These are phyloP conservation scores for Coreoperca whiteheadi DNA, from an alignment of 2,113 vertebrate species.

Conservation along the genomic window DNA sequence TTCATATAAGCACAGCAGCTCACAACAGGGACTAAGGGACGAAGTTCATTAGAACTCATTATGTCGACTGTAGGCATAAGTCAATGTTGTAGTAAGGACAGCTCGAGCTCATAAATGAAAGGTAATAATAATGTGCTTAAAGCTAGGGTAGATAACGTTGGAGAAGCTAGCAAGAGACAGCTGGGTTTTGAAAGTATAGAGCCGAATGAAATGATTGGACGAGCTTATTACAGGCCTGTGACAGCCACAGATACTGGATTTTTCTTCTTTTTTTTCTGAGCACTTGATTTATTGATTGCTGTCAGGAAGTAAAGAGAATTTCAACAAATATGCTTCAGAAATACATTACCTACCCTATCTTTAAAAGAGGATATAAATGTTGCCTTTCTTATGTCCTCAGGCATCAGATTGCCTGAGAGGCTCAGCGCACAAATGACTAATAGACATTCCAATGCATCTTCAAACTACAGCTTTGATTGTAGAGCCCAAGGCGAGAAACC, in stretches of 20 bases:
- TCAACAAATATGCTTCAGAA: too few relatives aligned
- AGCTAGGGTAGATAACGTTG: background rate
- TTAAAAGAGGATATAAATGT: conserved; percentile 5
- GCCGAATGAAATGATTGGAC: too few relatives aligned
- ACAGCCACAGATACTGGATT: too few relatives aligned
- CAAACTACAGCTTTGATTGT: conserved; percentile 23
- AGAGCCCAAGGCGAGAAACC: conserved; percentile 16
- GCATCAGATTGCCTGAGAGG: conserved; percentile 21
- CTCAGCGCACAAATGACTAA: conserved; percentile 7
- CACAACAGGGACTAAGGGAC: background rate
- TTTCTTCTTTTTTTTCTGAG: too few relatives aligned
- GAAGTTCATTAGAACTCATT: background rate
- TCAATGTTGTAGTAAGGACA: background rate
- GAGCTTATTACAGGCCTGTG: too few relatives aligned
- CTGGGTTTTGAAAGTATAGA: too few relatives aligned
- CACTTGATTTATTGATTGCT: too few relatives aligned
- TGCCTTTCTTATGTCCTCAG: conserved; percentile 30
- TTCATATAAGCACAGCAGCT: background rate
- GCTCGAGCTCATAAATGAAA: background rate
- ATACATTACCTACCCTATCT: too few relatives aligned
- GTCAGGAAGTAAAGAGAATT: too few relatives aligned
- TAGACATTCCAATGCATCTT: conserved; percentile 20
- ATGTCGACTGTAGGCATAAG: background rate
- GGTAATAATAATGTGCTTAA: conserved; percentile 28
- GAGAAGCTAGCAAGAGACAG: too few relatives aligned